Evolutionary conservation across 2,888 invertebrate species (phyloP).

Genomic region (Gibbula magus): DNA sequence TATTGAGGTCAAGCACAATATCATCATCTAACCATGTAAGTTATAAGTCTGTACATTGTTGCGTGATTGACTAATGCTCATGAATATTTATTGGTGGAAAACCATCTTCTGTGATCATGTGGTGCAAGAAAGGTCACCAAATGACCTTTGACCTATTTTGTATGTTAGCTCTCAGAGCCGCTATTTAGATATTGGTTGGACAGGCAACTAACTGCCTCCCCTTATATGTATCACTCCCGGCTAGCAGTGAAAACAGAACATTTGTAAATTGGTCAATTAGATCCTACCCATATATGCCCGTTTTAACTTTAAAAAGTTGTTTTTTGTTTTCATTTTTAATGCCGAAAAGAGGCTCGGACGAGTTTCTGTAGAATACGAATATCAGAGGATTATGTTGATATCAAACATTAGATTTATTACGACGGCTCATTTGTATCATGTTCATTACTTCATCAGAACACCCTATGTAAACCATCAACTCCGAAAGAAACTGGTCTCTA

Average conservation of each 20-base stretch:
- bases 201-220: background rate
- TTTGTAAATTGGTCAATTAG: no score
- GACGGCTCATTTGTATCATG: no score
- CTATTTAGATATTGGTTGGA: background rate
- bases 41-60: constrained; percentile 23
- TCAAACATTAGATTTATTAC: no score
- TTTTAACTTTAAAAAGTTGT: no score
- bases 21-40: background rate
- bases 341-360: no score
- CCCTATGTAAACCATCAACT: constrained; percentile 6
- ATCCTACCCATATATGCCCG: no score
- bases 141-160: constrained; percentile 14
- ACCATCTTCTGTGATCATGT: constrained; percentile 25
- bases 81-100: constrained; percentile 22
- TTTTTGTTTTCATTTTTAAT: no score
- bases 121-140: constrained; percentile 2
- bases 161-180: constrained; percentile 15
- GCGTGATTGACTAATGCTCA: constrained; percentile 23
- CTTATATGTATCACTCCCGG: background rate
- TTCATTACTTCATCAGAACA: constrained; percentile 2
- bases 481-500: constrained; percentile 5
- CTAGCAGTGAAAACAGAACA: no score
- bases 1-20: no score
- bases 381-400: no score
- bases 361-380: no score